phyloP scores from a whole-genome alignment of 2,888 invertebrate genomes.

The Pollenia labialis region DNA sequence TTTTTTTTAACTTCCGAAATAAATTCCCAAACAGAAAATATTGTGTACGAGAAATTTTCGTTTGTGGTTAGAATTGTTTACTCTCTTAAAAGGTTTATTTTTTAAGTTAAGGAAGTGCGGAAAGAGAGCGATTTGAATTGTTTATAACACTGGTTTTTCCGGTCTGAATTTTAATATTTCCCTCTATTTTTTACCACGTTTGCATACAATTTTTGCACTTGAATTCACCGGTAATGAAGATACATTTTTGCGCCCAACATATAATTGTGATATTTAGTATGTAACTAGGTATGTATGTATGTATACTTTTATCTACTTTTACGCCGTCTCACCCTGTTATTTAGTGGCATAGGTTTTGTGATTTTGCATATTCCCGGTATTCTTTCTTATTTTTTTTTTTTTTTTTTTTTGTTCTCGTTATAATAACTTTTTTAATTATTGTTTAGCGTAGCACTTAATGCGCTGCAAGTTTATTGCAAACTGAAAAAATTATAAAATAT shows the following conservation, averaged over 20 bases:
- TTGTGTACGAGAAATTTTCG: conserved; percentile 5
- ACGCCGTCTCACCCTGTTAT: conserved; percentile 31
- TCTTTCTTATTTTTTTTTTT: neutral
- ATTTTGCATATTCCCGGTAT: conserved; percentile 4
- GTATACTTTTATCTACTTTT: neutral
- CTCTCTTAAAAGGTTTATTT: conserved; percentile 45
- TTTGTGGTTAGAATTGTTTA: neutral
- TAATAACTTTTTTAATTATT: conserved; percentile 5
- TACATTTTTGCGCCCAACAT: neutral
- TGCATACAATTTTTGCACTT: conserved; percentile 11
- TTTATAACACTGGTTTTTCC: conserved; percentile 13
- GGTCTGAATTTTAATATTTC: conserved; percentile 15
- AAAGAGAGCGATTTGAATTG: neutral
- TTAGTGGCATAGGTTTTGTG: conserved; percentile 48
- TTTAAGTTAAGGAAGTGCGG: neutral
- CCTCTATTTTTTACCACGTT: conserved; percentile 44
- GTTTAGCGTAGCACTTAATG: conserved; percentile 56
- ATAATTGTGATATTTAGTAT: neutral
- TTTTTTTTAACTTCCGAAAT: conserved; percentile 24
- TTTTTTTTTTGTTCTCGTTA: neutral
- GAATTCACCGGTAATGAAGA: conserved; percentile 60
- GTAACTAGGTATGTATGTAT: no score
- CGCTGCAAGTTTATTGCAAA: conserved; percentile 62
- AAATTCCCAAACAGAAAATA: conserved; percentile 29
- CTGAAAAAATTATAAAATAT: conserved; percentile 37